A percentile compares a stretch with the other conserved stretches of the same genome.
Evolutionary conservation across 2,888 invertebrate species (phyloP).

Genomic region (Teleogryllus oceanicus): DNA sequence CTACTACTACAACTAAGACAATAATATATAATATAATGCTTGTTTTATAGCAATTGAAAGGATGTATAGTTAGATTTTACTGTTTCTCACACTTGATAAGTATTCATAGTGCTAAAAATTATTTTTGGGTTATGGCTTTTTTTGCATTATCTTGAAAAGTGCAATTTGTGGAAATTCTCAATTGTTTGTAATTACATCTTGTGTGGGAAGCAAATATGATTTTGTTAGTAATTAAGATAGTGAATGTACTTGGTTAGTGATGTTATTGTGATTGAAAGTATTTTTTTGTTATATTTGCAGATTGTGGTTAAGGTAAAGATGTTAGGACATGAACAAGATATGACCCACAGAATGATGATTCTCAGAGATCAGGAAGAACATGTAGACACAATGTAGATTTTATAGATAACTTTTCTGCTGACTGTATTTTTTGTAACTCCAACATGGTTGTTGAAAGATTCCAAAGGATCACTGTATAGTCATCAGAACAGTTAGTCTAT

Average conservation of each 20-base stretch:
- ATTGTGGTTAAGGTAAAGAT: slow-evolving; percentile 33
- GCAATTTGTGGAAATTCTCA: too few species aligned
- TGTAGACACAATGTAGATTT: slow-evolving; percentile 25
- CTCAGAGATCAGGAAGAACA: slow-evolving; percentile 21
- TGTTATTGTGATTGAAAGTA: slow-evolving; percentile 23
- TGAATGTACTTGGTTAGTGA: too few species aligned
- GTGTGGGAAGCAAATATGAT: too few species aligned
- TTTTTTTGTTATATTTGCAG: slow-evolving; percentile 40
- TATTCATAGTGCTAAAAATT: too few species aligned
- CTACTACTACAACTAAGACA: too few species aligned
- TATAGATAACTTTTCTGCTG: background rate
- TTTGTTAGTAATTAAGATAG: too few species aligned
- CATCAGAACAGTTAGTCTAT: background rate
- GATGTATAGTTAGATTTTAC: background rate
- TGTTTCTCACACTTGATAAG: background rate
- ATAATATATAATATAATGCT: background rate
- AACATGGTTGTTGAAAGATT: too few species aligned
- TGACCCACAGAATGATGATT: slow-evolving; percentile 26
- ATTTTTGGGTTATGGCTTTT: too few species aligned
- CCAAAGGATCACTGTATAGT: background rate
- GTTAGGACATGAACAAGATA: slow-evolving; percentile 33
- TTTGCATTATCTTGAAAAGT: too few species aligned
- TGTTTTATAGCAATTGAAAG: background rate
- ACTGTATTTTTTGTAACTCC: background rate
- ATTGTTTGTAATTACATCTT: too few species aligned